Conservation (phyloP, 2,113 vertebrate genomes). For the Sula dactylatra region DNA sequence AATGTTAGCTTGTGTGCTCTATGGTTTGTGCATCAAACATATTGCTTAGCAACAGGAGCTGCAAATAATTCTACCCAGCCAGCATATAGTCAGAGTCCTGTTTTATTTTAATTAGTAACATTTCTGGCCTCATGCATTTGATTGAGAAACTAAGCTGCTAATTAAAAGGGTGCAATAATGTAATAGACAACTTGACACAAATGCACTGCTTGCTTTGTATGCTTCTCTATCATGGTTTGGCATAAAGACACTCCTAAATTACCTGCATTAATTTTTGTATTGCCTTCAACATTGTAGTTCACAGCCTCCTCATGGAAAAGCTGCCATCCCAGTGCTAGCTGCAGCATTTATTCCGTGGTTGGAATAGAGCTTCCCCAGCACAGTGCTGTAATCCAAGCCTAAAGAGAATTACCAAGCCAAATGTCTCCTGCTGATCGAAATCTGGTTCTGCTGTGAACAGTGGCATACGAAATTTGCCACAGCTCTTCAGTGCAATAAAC, state of each 20-base stretch:
- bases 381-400: neutral
- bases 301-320: neutral
- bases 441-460: neutral
- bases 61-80: neutral
- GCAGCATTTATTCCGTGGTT: neutral
- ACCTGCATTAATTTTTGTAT: neutral
- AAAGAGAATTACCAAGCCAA: neutral
- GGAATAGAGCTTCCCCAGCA: neutral
- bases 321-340: neutral
- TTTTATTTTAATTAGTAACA: conserved; percentile 49
- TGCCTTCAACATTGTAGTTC: neutral
- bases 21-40: neutral
- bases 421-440: neutral
- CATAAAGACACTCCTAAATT: conserved; percentile 37
- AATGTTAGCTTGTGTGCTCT: neutral
- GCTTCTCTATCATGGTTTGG: neutral
- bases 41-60: conserved; percentile 14
- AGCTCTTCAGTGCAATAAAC: neutral
- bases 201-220: neutral
- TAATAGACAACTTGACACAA: conserved; percentile 26
- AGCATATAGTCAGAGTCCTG: neutral
- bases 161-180: conserved; percentile 50
- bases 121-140: conserved; percentile 24
- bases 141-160: conserved; percentile 41
- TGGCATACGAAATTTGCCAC: neutral